Base-by-base conservation (phyloP, 2,113 vertebrate species). In the Elephantulus edwardii region DNA sequence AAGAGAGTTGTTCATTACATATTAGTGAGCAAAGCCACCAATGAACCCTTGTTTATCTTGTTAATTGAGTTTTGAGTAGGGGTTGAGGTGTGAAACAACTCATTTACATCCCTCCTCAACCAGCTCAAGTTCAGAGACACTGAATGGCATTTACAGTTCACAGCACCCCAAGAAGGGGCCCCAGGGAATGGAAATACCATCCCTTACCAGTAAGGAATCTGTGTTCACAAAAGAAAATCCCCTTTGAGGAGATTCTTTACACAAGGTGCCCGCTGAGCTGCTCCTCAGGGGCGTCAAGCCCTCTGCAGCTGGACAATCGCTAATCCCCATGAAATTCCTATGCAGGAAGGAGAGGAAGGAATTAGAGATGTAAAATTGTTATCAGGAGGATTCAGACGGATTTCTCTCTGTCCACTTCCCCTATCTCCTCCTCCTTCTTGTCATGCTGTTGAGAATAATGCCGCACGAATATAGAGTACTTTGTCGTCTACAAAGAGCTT, bases 281-380 rank as follows among this genome's bases (percentile, higher is more conserved):
- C 81, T 93, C 72, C 88, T 81, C 72, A 88, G 90, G 83, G 86
- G 48, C 71, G 83, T 46, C 0, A 1, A 44, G 86, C 64, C 79
- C 78, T 91, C 71, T 81, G 50, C 80, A 84, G 88, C 92, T 89
- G 81, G 90, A 58, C 2, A 1, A 62, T 77, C 40, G 16, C 86
- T 95, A 92, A 95, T 96, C 95, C 94, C 86, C 92, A 87, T 95
- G 89, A 95, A 93, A 96, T 92, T 94, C 89, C 56, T 4, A 75
- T 77, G 83, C 1, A 1, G 48, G 56, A 77, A 84, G 77, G 91
- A 92, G 68, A 42, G 35, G 77, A 92, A 94, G 80, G 90, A 93
- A 95, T 96, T 95, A 96, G 12, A 91, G 90, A 95, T 83, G 81
- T 90, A 93, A 90, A 96, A 90, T n/a, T 93, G 94, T 94, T 96